Base-by-base conservation (phyloP, 2,888 invertebrate genomes). In the Thecocarcelia acutangulata region DNA sequence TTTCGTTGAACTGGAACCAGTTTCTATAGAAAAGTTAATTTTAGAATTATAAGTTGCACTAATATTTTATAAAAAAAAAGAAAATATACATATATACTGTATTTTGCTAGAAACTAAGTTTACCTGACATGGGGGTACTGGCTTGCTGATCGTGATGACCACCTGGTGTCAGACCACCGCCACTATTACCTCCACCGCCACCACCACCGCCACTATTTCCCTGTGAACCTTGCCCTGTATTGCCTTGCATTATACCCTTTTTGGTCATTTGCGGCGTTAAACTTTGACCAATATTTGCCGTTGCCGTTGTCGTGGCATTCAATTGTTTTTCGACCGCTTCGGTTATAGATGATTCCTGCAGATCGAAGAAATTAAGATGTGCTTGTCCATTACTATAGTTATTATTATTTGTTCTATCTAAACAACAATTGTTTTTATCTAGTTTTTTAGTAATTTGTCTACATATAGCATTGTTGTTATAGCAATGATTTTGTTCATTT, bases 261-360 rank as follows among this genome's bases (percentile, higher is more conserved):
- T 91, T 91, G 64, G 88, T 88, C 91, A 91, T 91, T 87, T 91
- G 90, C 40, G 91, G 91, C 84, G 91, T 91, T 86, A 90, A 87
- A 72, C 88, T 89, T 85, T 87, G 92, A 42, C 66, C 82, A 66
- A 82, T 69, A 40, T 87, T 87, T 21, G 77, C 52, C 52, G 83
- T 40, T 15, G 84, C 84, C 75, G 88, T 87, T 93, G 83, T 93
- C 92, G 89, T 93, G 84, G 94, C 94, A 91, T 96, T 97, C 85
- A 97, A 92, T 91, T 97, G 97, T 91, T 97, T 97, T 92, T 97
- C 97, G 86, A 98, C 97, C 92, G 97, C 97, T 97, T 93, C 86
- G 87, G 90, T 90, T 88, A 90, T 90, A 89, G 92, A 89, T 90
- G 91, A 87, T 91, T 92, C 90, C 91, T 91, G 87, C 87, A 87